A percentile compares a stretch with the other conserved stretches of the same genome.
Conservation (phyloP, 2,797 vertebrate species). For the Onychomys torridus region DNA sequence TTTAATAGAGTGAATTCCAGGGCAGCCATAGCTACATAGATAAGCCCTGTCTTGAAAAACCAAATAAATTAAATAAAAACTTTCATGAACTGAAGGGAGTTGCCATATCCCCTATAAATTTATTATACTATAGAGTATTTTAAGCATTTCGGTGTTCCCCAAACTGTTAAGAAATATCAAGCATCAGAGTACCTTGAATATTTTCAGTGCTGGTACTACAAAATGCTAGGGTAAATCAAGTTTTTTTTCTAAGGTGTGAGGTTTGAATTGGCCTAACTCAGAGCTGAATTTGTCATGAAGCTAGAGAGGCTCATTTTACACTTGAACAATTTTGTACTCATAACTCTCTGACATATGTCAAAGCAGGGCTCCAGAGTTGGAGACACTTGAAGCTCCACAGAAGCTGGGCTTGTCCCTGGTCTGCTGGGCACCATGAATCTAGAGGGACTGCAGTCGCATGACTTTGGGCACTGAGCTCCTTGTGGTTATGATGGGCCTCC, state of each 20-base stretch:
- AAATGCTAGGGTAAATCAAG: conserved; percentile 48
- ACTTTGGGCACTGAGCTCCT: background rate
- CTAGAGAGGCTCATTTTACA: conserved; percentile 5
- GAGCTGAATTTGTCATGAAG: conserved; percentile 32
- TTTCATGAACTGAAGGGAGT: background rate
- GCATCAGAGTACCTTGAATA: background rate
- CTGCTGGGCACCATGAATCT: background rate
- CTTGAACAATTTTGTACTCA: background rate
- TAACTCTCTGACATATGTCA: conserved; percentile 5
- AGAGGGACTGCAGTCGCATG: background rate
- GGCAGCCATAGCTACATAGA: background rate
- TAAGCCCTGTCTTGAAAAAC: background rate
- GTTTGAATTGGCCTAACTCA: conserved; percentile 39
- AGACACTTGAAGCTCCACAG: background rate
- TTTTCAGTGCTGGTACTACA: conserved; percentile 9
- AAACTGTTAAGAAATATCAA: conserved; percentile 18
- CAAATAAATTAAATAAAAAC: background rate
- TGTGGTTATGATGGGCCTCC: background rate
- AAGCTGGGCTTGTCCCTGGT: background rate
- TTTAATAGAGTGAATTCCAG: background rate
- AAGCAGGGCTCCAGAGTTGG: background rate
- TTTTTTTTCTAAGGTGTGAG: background rate
- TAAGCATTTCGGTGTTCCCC: conserved; percentile 3
- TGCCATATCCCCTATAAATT: background rate
- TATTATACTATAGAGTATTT: conserved; percentile 47